Conservation (phyloP, 2,113 vertebrate species). For the Motacilla alba region DNA sequence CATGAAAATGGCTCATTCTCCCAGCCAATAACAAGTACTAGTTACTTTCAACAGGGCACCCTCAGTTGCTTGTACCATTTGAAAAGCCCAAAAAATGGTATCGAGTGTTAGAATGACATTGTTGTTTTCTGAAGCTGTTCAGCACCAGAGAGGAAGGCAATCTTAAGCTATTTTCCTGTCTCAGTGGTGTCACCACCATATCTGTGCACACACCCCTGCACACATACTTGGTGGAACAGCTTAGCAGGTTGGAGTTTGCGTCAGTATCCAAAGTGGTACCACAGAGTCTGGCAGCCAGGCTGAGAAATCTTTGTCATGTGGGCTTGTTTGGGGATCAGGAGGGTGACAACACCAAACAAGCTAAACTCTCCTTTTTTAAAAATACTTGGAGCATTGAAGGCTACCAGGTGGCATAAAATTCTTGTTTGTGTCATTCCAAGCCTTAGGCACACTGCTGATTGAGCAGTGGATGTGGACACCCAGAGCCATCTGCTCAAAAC, state of each 20-base stretch:
- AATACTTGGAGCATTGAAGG: not conserved
- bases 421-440: not conserved
- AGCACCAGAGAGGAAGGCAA: not conserved
- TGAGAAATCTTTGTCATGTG: not conserved
- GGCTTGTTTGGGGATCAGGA: not conserved
- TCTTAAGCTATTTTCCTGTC: not conserved
- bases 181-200: accelerated
- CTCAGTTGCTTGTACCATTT: not conserved
- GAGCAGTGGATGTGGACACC: not conserved
- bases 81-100: not conserved
- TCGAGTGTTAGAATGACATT: not conserved
- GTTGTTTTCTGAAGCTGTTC: not conserved
- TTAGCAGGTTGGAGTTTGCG: not conserved
- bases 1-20: not conserved
- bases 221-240: not conserved
- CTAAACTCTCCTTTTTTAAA: not conserved
- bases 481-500: not conserved
- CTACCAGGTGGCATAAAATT: not conserved
- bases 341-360: not conserved
- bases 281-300: not conserved
- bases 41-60: not conserved
- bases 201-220: not conserved
- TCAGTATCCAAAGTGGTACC: not conserved
- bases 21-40: not conserved
- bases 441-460: not conserved